Evolutionary conservation across 1,140 invertebrate genomes (phyloP).

Genomic region (Nylanderia fulva): DNA sequence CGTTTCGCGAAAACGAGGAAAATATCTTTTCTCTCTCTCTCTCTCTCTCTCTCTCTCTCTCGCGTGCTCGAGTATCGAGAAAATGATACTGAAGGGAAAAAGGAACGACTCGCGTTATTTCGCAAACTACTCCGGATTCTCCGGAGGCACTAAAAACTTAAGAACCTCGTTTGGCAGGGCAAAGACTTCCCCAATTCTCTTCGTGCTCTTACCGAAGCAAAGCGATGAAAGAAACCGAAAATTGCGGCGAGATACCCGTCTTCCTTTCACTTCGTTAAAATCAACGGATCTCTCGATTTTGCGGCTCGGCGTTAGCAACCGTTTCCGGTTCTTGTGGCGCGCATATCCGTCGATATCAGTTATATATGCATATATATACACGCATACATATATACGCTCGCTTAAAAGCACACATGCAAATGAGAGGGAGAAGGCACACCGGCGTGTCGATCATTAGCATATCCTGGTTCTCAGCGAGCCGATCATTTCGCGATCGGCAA

Average conservation of each 20-base stretch:
- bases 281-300: slow-evolving; percentile 55
- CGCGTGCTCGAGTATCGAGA: background rate
- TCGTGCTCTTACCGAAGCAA: background rate
- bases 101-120: slow-evolving; percentile 44
- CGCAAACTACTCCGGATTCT: slow-evolving; percentile 32
- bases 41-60: too few relatives aligned
- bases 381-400: background rate
- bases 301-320: slow-evolving; percentile 36
- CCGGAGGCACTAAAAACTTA: slow-evolving; percentile 45
- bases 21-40: background rate
- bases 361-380: background rate
- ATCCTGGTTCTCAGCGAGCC: slow-evolving; percentile 61
- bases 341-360: slow-evolving; percentile 41
- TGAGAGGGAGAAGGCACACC: background rate
- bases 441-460: slow-evolving; percentile 55
- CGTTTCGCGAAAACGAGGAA: slow-evolving; percentile 21
- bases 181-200: slow-evolving; percentile 26
- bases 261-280: slow-evolving; percentile 28
- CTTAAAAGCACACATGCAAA: background rate
- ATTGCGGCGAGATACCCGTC: slow-evolving; percentile 9
- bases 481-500: slow-evolving; percentile 63
- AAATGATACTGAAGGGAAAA: background rate
- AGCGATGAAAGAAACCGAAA: slow-evolving; percentile 16
- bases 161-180: slow-evolving; percentile 54
- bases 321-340: slow-evolving; percentile 50